Evolutionary conservation across 2,888 invertebrate genomes (phyloP).

Genomic region (Arge pagana): DNA sequence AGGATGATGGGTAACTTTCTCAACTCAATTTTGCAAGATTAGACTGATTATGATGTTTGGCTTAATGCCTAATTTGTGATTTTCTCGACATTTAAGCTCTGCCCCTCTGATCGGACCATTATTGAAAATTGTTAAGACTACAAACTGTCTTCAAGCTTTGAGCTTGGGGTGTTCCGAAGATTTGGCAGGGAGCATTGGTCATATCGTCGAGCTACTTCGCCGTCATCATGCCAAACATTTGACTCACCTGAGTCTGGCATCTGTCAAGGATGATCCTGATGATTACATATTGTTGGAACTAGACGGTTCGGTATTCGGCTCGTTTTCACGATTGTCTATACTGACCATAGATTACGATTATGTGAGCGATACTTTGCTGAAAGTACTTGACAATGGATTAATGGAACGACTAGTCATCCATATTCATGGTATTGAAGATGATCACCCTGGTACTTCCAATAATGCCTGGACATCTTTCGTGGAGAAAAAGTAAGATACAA

Average conservation of each 20-base stretch:
- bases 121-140: constrained; percentile 57
- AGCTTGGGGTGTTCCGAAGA: constrained; percentile 64
- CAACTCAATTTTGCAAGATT: background rate
- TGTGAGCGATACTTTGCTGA: constrained; percentile 60
- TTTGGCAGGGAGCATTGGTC: constrained; percentile 56
- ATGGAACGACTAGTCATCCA: constrained; percentile 70
- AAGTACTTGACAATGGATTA: constrained; percentile 54
- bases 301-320: constrained; percentile 63
- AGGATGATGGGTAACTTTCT: constrained; percentile 33
- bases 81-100: constrained; percentile 35
- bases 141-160: constrained; percentile 58
- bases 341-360: constrained; percentile 66
- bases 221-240: constrained; percentile 63
- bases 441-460: constrained; percentile 68
- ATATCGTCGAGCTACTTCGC: constrained; percentile 57
- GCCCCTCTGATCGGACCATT: constrained; percentile 48
- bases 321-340: constrained; percentile 57
- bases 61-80: constrained; percentile 8
- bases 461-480: constrained; percentile 67
- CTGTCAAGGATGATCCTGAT: constrained; percentile 74
- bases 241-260: constrained; percentile 69
- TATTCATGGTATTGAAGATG: constrained; percentile 69
- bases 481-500: constrained; percentile 54
- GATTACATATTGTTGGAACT: constrained; percentile 66
- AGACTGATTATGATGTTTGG: constrained; percentile 12